Base-by-base conservation (phyloP, 1,140 invertebrate species). In the Mycetomoellerius zeteki region DNA sequence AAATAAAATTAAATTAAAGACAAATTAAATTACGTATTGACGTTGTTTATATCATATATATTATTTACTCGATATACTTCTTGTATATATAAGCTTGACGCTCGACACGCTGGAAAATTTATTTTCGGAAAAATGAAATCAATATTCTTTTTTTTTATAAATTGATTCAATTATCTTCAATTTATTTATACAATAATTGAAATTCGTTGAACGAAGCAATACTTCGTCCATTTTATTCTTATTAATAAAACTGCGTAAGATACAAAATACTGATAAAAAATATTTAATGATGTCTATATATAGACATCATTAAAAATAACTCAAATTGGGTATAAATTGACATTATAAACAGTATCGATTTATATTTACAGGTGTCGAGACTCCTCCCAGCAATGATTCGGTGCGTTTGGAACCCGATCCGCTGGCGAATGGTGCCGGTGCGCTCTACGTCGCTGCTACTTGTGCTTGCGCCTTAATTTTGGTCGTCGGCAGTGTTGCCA, bases 381-480 rank as follows among this genome's bases (percentile, higher is more conserved):
- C 96, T 56, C 94, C 96, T 71, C 95, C 96, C 0, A 96, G 95
- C 86, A 97, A 97, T 89, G 96, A 97, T 84, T 97, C 96, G 1
- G 96, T 97, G 21, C 95, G 96, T 56, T 92, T 97, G 71, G 96
- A 97, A 69, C 96, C 97, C 5, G 96, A 96, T 85, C 96, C 96
- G 14, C 93, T 96, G 21, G 95, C 96, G n/a, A 96, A 96, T 54
- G 96, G 97, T 2, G 96, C 96, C 27, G 96, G 97, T 12, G 97
- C 97, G 8, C 96, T 98, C 88, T 98, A 98, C 91, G 96, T 98
- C 14, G 98, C 97, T 1, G 97, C 98, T 0, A 98, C 97, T 50
- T 98, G 97, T 95, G 98, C 98, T 1, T 96, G 97, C 85, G 97
- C 97, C 16, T 96, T 97, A 72, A 96, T 98, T 78, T 93, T 98